These are phyloP conservation scores for Villa cingulata DNA, from an alignment of 2,888 invertebrate species.

Conservation along the genomic window DNA sequence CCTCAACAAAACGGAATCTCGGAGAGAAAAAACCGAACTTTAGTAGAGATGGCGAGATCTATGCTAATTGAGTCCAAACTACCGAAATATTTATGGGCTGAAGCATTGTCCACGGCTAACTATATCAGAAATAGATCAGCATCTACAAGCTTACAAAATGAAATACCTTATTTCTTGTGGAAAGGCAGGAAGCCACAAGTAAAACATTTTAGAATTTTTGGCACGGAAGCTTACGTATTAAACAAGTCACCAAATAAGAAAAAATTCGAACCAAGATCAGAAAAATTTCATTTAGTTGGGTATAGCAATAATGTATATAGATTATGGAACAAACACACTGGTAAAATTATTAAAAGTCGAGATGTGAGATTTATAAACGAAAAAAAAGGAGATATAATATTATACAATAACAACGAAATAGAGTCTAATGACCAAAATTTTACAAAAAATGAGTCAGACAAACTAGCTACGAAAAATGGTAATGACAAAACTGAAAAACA, in stretches of 20 bases:
- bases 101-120: background rate
- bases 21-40: background rate
- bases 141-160: background rate
- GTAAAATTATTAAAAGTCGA: background rate
- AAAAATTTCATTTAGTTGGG: background rate
- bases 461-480: background rate
- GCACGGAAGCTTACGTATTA: background rate
- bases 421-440: too few relatives aligned
- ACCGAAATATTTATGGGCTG: background rate
- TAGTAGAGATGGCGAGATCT: background rate
- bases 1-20: background rate
- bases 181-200: background rate
- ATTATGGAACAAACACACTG: background rate
- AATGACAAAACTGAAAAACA: background rate
- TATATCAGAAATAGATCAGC: background rate
- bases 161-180: background rate
- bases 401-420: too few relatives aligned
- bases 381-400: too few relatives aligned
- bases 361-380: background rate
- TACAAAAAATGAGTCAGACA: too few relatives aligned
- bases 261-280: constrained; percentile 10
- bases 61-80: background rate
- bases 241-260: background rate
- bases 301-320: background rate
- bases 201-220: background rate